Base-by-base conservation (phyloP, 2,888 invertebrate species). In the Cerastoderma edule region DNA sequence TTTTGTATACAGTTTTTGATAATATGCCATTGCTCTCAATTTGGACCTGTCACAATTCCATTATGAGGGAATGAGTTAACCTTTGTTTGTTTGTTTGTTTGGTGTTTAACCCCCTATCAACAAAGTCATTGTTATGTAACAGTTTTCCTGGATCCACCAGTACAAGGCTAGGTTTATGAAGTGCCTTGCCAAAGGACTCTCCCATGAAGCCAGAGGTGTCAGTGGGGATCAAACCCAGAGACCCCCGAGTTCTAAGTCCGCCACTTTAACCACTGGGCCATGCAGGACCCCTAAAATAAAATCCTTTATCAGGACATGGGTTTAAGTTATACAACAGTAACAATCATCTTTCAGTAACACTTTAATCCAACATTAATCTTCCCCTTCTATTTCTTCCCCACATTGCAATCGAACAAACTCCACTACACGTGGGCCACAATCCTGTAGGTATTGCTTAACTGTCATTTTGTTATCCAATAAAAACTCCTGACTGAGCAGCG, bases 371-470 rank as follows among this genome's bases (percentile, higher is more conserved):
- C 8, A 57, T 39, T 46, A 64, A 33, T 44, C 46, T 28, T 77
- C 78, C 39, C 71, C 77, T 54, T 72, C 86, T 65, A 89, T 53
- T 30, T 86, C 89, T 72, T 92, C 97, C 0, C 98, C 98, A 92
- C 97, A 97, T 91, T 97, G 97, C 93, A 96, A 97, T 78, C 98
- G 94, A 76, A 95, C 95, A 92, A 97, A 98, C 92, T 97, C 97
- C 10, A 96, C 88, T 27, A 98, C 93, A 90, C 88, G 86, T n/a
- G 93, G 84, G 46, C 89, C 89, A 81, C 92, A 90, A 44, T 96
- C 94, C 79, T 95, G 95, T 65, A 95, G 93, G 70, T 97, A 92
- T 16, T 97, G 93, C 83, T 96, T 95, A 0, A 98, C 96, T 5
- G 95, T 96, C 48, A 95, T 92, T 19, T 94, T 94, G 0, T 96